These are phyloP conservation scores for Otocyon megalotis DNA, from an alignment of 2,113 vertebrate genomes.

Conservation along the genomic window DNA sequence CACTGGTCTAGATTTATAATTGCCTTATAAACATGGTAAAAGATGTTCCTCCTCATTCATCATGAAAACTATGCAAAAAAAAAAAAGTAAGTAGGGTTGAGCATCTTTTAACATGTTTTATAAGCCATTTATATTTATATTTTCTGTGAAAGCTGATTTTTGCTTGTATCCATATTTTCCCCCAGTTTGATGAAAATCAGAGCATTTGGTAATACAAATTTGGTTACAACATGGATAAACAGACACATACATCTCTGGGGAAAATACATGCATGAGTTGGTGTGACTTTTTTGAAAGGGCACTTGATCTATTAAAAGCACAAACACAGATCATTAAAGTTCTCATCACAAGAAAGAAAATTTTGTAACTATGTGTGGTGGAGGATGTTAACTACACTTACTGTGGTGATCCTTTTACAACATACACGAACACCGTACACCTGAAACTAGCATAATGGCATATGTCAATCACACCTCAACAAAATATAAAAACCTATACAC, in stretches of 20 bases:
- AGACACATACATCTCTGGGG: background rate
- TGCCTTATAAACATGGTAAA: background rate
- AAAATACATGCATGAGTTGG: background rate
- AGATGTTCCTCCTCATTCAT: background rate
- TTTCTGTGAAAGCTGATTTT: background rate
- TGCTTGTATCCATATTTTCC: background rate
- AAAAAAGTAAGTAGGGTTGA: background rate
- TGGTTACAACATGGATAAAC: background rate
- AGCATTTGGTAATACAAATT: background rate
- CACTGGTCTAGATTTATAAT: background rate
- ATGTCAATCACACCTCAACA: background rate
- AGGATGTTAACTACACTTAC: background rate
- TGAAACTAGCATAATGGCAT: background rate
- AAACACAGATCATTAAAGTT: background rate
- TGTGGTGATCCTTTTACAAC: background rate
- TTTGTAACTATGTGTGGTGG: background rate
- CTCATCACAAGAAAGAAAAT: background rate
- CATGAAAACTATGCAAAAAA: background rate
- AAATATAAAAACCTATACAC: background rate
- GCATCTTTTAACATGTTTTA: background rate
- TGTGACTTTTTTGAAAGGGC: background rate
- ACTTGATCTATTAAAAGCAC: slow-evolving; percentile 15
- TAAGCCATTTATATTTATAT: background rate
- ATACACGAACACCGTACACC: background rate
- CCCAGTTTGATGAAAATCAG: slow-evolving; percentile 1